Conservation (phyloP, 1,140 invertebrate species). For the Solen grandis region DNA sequence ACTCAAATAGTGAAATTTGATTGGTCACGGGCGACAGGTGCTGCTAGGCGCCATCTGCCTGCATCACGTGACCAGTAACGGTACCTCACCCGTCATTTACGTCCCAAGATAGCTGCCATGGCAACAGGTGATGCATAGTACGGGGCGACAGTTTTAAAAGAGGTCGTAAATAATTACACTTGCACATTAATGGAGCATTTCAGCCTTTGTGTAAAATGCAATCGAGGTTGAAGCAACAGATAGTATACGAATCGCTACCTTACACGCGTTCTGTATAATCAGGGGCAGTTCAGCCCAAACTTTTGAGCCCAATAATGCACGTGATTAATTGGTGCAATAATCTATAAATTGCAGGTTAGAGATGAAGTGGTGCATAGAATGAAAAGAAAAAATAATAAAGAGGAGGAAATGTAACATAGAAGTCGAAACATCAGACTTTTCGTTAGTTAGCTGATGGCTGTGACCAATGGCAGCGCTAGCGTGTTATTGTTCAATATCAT, state of each 20-base stretch:
- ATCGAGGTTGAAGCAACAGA: not conserved
- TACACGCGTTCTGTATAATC: too few species aligned
- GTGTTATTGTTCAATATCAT: too few species aligned
- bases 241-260: not conserved
- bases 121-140: not conserved
- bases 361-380: too few species aligned
- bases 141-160: not conserved
- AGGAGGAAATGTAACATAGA: too few species aligned
- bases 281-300: too few species aligned
- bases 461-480: too few species aligned
- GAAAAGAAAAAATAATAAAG: too few species aligned
- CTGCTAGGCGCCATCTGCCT: slow-evolving; percentile 3
- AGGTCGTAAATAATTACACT: not conserved
- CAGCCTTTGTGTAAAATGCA: not conserved
- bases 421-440: too few species aligned
- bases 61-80: slow-evolving; percentile 27
- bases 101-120: not conserved
- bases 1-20: not conserved
- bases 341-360: too few species aligned
- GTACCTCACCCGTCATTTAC: slow-evolving; percentile 14
- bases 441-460: too few species aligned
- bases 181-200: not conserved
- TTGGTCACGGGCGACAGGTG: slow-evolving; percentile 25
- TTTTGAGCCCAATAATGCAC: too few species aligned
- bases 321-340: too few species aligned